These are phyloP conservation scores for Pristionchus maxplancki DNA, from an alignment of 2,888 invertebrate genomes.

Conservation along the genomic window DNA sequence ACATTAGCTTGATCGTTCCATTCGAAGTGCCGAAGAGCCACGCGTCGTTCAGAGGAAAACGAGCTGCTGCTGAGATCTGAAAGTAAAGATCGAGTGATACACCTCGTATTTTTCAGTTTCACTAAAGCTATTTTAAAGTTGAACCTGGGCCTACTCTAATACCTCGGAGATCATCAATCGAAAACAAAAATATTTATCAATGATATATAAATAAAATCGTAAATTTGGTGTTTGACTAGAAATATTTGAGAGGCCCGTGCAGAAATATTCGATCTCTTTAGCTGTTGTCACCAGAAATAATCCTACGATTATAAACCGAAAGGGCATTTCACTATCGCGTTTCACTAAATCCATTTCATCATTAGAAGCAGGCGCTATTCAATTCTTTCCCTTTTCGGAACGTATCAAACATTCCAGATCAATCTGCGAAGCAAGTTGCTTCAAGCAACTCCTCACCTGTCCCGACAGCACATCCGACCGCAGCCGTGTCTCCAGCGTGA, in stretches of 20 bases:
- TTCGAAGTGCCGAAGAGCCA: slow-evolving; percentile 93
- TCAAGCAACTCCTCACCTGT: too few relatives aligned
- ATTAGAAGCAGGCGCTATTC: not conserved
- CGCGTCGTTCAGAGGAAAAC: slow-evolving; percentile 91
- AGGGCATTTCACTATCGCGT: not conserved
- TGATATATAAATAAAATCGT: not conserved
- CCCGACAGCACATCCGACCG: slow-evolving; percentile 58
- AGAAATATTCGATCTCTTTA: too few relatives aligned
- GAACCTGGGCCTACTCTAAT: too few relatives aligned
- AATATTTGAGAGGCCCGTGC: not conserved
- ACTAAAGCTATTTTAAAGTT: too few relatives aligned
- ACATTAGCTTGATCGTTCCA: slow-evolving; percentile 83
- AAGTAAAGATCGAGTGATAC: slow-evolving; percentile 82
- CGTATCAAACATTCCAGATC: slow-evolving; percentile 42
- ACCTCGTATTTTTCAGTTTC: too few relatives aligned
- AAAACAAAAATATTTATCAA: too few relatives aligned
- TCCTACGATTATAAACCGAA: too few relatives aligned
- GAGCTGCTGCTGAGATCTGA: slow-evolving; percentile 89
- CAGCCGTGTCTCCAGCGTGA: slow-evolving; percentile 58
- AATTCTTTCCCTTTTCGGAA: not conserved
- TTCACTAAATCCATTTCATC: not conserved
- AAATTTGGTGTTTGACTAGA: not conserved
- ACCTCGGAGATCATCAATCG: too few relatives aligned
- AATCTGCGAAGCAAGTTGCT: too few relatives aligned
- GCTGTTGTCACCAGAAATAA: too few relatives aligned